Conservation (phyloP, 2,113 vertebrate species). For the Siniperca chuatsi region DNA sequence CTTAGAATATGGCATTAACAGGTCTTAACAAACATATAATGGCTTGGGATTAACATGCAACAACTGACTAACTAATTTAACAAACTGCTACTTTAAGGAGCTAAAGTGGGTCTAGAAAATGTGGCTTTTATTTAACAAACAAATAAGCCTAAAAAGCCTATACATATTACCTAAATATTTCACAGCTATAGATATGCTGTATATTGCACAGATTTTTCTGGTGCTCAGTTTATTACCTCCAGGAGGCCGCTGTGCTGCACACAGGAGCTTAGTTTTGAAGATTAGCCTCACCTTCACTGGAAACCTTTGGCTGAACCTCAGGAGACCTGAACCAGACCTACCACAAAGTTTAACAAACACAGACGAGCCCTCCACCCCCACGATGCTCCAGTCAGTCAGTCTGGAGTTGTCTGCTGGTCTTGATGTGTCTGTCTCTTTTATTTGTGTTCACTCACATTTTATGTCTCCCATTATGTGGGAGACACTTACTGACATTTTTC, state of each 20-base stretch:
- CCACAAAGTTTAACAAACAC: conserved; percentile 41
- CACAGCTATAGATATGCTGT: neutral
- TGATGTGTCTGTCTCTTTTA: neutral
- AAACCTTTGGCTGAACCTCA: conserved; percentile 67
- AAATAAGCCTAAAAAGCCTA: neutral
- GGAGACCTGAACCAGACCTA: conserved; percentile 29
- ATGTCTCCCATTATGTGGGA: neutral
- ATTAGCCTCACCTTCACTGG: conserved; percentile 21
- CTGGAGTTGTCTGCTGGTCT: neutral
- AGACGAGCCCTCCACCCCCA: conserved; percentile 31
- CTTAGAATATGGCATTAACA: neutral
- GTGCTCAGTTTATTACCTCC: conserved; percentile 10
- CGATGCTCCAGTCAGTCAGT: neutral
- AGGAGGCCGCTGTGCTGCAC: neutral
- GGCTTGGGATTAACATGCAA: neutral
- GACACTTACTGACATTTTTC: neutral
- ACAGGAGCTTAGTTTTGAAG: conserved; percentile 20
- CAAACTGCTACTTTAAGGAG: too few species aligned
- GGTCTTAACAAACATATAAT: neutral
- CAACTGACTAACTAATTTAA: neutral
- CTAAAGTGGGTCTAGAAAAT: neutral
- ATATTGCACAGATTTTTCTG: neutral
- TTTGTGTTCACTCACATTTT: neutral
- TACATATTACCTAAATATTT: neutral
- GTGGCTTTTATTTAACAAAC: neutral